Conservation (phyloP, 2,113 vertebrate genomes). For the Origma solitaria region DNA sequence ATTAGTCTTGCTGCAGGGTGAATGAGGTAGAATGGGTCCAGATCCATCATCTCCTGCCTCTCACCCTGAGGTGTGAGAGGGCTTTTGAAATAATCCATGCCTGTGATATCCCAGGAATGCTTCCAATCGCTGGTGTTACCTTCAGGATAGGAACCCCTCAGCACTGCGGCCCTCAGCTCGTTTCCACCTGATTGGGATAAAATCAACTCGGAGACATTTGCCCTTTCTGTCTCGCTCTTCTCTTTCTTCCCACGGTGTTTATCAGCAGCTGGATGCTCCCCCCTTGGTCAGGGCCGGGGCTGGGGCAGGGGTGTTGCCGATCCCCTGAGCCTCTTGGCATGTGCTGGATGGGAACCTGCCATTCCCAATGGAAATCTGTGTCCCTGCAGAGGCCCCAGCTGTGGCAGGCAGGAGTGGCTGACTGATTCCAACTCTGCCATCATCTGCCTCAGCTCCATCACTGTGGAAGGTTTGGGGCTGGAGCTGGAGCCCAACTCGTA, state of each 20-base stretch:
- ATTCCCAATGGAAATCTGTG: background rate
- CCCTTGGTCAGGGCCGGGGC: background rate
- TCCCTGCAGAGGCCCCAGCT: background rate
- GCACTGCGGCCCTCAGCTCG: accelerated
- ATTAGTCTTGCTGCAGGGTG: background rate
- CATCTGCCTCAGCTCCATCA: accelerated
- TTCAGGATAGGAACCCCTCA: background rate
- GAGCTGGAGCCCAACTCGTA: accelerated
- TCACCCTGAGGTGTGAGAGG: background rate
- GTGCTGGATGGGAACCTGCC: background rate
- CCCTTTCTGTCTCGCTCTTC: background rate
- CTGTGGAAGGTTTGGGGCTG: background rate
- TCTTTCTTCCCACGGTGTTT: background rate
- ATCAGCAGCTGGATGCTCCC: background rate
- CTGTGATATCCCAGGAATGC: background rate
- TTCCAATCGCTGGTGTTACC: background rate
- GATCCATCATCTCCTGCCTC: background rate
- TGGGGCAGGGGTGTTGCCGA: background rate
- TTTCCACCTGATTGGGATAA: background rate
- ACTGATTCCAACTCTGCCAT: background rate
- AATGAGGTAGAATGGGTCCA: background rate
- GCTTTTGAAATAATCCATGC: background rate
- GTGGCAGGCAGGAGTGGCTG: background rate
- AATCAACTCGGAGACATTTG: background rate
- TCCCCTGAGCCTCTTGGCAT: background rate